Conservation (phyloP, 2,113 vertebrate genomes). For the Antechinus flavipes region DNA sequence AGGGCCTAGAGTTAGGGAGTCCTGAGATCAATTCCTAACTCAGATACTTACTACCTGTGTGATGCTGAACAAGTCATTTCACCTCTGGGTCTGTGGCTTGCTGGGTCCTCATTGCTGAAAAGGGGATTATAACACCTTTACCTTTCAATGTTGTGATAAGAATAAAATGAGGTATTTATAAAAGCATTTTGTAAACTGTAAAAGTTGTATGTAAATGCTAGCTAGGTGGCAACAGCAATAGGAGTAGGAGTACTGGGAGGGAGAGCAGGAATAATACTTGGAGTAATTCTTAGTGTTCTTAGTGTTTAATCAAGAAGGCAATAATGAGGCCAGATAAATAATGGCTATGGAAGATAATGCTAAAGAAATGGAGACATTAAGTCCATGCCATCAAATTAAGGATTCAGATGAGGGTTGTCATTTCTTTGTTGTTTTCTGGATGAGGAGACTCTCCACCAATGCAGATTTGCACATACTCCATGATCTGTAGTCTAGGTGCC, state of each 20-base stretch:
- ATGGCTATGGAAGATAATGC: neutral
- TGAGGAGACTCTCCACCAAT: neutral
- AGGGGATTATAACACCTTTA: neutral
- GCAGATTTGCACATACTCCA: neutral
- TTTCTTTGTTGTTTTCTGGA: neutral
- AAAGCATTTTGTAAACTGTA: neutral
- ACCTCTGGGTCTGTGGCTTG: neutral
- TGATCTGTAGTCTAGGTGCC: neutral
- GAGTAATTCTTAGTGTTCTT: neutral
- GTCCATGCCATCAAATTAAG: neutral
- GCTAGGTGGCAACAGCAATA: neutral
- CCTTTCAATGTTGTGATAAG: neutral
- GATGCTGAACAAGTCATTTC: neutral
- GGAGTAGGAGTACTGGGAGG: neutral
- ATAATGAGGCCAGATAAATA: neutral
- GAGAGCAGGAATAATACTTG: neutral
- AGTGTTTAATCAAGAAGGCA: neutral
- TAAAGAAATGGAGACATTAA: neutral
- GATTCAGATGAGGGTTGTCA: neutral
- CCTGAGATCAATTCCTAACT: neutral
- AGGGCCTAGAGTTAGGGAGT: neutral
- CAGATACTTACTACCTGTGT: neutral
- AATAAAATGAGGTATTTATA: neutral
- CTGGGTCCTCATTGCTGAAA: neutral
- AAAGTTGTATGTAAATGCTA: neutral